Evolutionary conservation across 2,113 vertebrate genomes (phyloP).

Genomic region (Pygoscelis antarcticus): DNA sequence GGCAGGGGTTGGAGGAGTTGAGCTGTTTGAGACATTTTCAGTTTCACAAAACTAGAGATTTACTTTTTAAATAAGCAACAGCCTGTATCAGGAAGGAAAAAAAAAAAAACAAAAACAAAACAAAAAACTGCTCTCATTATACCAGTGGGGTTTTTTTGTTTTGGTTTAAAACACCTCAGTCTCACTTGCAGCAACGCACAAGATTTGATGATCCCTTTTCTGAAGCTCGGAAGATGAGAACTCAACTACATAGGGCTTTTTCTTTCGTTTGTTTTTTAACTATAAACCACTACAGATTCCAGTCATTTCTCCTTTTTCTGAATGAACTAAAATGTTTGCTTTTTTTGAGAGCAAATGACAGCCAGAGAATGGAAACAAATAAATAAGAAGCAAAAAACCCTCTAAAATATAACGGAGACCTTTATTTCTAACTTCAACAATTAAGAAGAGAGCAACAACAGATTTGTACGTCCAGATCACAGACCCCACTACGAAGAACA

Average conservation of each 20-base stretch:
- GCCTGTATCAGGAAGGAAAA: background rate
- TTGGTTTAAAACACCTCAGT: background rate
- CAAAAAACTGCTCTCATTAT: background rate
- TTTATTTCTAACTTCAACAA: background rate
- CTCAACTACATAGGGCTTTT: background rate
- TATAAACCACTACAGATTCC: background rate
- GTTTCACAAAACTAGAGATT: background rate
- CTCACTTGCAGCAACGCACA: background rate
- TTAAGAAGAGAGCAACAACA: background rate
- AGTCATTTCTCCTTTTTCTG: background rate
- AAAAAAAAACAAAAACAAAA: too few relatives aligned
- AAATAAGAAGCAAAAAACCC: background rate
- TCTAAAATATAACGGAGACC: background rate
- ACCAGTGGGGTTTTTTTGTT: background rate
- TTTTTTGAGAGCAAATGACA: background rate
- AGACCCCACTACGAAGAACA: background rate
- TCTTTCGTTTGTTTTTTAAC: background rate
- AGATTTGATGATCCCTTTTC: background rate
- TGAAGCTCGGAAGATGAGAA: background rate
- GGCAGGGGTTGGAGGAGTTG: background rate
- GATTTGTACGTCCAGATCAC: background rate
- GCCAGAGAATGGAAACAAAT: background rate
- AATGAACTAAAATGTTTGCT: background rate
- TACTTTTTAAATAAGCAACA: background rate
- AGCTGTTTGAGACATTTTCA: background rate